phyloP scores from a whole-genome alignment of 2,888 invertebrate species.

The Zygaena filipendulae region DNA sequence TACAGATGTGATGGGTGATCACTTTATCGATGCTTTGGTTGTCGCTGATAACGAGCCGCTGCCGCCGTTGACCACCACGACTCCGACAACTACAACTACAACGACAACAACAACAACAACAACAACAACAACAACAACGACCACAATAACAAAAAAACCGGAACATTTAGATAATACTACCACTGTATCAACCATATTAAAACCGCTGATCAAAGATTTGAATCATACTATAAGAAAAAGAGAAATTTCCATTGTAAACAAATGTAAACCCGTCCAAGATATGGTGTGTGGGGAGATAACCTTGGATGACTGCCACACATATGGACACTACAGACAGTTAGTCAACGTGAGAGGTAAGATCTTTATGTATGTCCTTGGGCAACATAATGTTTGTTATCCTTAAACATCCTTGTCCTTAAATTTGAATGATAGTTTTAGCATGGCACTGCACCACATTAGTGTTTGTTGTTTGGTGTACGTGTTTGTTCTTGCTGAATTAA shows the following conservation, averaged over 20 bases:
- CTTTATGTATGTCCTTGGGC: too few species aligned
- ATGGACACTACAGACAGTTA: slow-evolving; percentile 76
- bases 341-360: slow-evolving; percentile 75
- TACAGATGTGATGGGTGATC: slow-evolving; percentile 65
- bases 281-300: slow-evolving; percentile 63
- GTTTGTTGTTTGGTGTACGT: too few species aligned
- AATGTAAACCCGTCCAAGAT: slow-evolving; percentile 22
- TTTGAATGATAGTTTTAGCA: too few species aligned
- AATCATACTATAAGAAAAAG: slow-evolving; percentile 16
- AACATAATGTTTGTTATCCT: too few species aligned
- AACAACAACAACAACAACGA: slow-evolving; percentile 38
- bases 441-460: too few species aligned
- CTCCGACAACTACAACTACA: slow-evolving; percentile 52
- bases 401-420: too few species aligned
- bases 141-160: slow-evolving; percentile 28
- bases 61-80: slow-evolving; percentile 59
- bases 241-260: slow-evolving; percentile 25
- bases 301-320: slow-evolving; percentile 73
- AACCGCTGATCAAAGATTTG: slow-evolving; percentile 13
- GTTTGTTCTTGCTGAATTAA: too few species aligned
- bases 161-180: slow-evolving; percentile 24
- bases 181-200: slow-evolving; percentile 20
- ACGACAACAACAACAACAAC: slow-evolving; percentile 53
- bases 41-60: slow-evolving; percentile 75
- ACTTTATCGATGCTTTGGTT: slow-evolving; percentile 76